Conservation (phyloP, 2,113 vertebrate genomes). For the Xiphophorus maculatus region DNA sequence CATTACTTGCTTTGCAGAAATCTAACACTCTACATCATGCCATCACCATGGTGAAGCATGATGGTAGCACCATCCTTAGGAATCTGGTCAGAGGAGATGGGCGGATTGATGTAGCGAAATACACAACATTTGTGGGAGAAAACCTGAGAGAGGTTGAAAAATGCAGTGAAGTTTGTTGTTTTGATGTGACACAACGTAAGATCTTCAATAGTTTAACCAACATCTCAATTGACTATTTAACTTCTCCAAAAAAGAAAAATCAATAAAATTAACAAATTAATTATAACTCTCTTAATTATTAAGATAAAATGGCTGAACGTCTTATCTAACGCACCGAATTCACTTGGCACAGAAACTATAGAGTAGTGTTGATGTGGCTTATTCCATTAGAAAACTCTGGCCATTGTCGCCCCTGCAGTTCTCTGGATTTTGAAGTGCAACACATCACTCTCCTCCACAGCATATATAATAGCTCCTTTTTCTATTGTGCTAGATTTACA, state of each 20-base stretch:
- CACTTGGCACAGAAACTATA: constrained; percentile 14
- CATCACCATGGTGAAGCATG: not conserved
- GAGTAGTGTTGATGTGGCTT: constrained; percentile 27
- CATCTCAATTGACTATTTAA: not conserved
- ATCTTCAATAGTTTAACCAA: not conserved
- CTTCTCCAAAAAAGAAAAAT: not conserved
- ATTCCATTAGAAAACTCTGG: constrained; percentile 42
- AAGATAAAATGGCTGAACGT: too few species aligned
- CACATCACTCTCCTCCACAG: constrained; percentile 56
- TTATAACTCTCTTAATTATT: too few species aligned
- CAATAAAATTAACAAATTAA: too few species aligned
- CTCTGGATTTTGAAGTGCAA: constrained; percentile 69
- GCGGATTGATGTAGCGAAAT: too few species aligned
- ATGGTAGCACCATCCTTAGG: not conserved
- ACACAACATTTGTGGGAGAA: too few species aligned
- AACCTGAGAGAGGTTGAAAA: not conserved
- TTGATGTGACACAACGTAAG: not conserved
- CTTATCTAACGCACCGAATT: not conserved
- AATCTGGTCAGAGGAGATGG: not conserved
- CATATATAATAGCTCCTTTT: constrained; percentile 52
- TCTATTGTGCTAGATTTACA: constrained; percentile 63
- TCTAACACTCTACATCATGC: not conserved
- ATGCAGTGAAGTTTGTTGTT: not conserved
- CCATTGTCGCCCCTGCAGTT: constrained; percentile 25
- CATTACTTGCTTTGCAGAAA: too few species aligned